Evolutionary conservation across 2,113 vertebrate genomes (phyloP).

Genomic region (Phaethon lepturus): DNA sequence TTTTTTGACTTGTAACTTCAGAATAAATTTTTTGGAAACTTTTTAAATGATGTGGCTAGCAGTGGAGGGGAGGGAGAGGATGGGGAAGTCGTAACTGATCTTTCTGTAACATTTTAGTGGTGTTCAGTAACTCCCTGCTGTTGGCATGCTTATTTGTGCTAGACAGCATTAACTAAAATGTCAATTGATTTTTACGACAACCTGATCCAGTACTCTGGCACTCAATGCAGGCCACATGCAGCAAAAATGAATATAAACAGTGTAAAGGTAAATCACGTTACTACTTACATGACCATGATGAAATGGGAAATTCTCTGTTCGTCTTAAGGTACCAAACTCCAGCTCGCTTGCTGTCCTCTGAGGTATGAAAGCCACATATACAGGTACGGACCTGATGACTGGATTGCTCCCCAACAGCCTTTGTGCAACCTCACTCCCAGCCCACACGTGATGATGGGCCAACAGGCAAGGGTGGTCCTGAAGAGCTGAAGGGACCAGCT

Average conservation of each 20-base stretch:
- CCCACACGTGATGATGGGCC: accelerated
- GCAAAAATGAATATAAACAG: not conserved
- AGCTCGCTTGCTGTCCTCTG: not conserved
- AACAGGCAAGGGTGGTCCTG: not conserved
- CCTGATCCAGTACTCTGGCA: not conserved
- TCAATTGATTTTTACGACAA: not conserved
- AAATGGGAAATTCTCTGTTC: not conserved
- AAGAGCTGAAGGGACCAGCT: not conserved
- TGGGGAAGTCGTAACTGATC: not conserved
- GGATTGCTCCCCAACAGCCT: not conserved
- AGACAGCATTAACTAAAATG: not conserved
- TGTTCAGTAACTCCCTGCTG: not conserved
- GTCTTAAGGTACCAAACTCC: not conserved
- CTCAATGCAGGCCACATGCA: not conserved
- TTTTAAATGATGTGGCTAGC: not conserved
- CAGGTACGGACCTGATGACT: not conserved
- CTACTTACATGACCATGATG: not conserved
- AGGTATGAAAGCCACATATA: not conserved
- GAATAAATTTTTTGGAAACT: not conserved
- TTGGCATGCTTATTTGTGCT: not conserved
- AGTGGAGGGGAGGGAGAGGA: not conserved
- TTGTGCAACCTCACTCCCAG: not conserved
- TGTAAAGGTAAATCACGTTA: not conserved
- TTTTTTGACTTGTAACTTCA: not conserved
- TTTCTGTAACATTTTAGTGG: not conserved